Conservation (phyloP, 2,888 invertebrate species). For the Parapristionchus giblindavisi region DNA sequence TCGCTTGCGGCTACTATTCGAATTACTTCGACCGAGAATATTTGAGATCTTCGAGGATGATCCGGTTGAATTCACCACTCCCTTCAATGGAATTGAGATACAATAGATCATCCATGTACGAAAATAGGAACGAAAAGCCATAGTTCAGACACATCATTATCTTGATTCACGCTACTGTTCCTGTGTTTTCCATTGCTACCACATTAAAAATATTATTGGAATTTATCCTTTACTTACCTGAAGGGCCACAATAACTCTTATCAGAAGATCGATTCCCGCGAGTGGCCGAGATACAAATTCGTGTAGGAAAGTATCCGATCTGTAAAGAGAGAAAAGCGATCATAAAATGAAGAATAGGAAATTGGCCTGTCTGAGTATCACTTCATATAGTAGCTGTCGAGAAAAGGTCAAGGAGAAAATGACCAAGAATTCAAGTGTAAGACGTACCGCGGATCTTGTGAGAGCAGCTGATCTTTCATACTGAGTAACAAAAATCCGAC, state of each 20-base stretch:
- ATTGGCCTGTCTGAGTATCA: constrained; percentile 6
- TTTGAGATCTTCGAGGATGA: constrained; percentile 56
- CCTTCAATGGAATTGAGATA: constrained; percentile 53
- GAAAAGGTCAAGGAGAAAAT: constrained; percentile 18
- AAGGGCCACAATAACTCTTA: constrained; percentile 36
- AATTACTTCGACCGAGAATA: constrained; percentile 57
- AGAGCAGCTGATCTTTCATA: constrained; percentile 60
- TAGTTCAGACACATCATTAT: not conserved
- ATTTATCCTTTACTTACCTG: constrained; percentile 14
- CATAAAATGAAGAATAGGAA: not conserved
- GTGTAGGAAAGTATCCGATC: constrained; percentile 53
- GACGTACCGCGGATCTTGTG: constrained; percentile 53
- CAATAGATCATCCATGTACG: too few species aligned
- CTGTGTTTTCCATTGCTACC: not conserved
- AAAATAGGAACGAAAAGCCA: not conserved
- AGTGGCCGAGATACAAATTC: constrained; percentile 57
- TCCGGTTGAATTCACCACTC: constrained; percentile 55
- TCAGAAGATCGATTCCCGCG: constrained; percentile 58
- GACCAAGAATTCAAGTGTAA: not conserved
- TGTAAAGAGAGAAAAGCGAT: constrained; percentile 44
- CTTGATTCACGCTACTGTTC: not conserved
- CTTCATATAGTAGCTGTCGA: constrained; percentile 10
- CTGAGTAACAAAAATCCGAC: constrained; percentile 58
- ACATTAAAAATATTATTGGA: too few species aligned
- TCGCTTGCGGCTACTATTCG: constrained; percentile 57